A percentile compares a stretch with the other conserved stretches of the same genome.
These are phyloP conservation scores for Pachycephus smyrnensis DNA, from an alignment of 2,888 invertebrate genomes.

Conservation along the genomic window DNA sequence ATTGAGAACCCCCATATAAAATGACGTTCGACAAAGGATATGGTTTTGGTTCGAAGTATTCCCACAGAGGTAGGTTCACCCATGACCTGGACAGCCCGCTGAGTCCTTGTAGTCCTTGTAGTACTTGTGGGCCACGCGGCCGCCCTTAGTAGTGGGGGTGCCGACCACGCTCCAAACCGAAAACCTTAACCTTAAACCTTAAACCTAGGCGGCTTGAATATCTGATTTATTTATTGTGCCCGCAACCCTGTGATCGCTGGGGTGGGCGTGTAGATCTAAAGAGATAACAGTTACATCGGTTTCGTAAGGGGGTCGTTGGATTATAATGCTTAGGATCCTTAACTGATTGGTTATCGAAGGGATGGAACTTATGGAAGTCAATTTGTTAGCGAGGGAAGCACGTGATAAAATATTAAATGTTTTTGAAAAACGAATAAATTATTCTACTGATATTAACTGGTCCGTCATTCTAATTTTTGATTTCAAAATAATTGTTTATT, in stretches of 20 bases:
- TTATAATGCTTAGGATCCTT: constrained; percentile 14
- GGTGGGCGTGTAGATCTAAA: constrained; percentile 37
- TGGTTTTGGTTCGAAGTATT: constrained; percentile 3
- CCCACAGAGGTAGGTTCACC: constrained; percentile 2
- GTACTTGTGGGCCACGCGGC: constrained; percentile 24
- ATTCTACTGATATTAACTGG: neutral
- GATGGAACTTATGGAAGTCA: neutral
- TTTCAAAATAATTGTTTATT: neutral
- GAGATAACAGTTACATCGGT: constrained; percentile 39
- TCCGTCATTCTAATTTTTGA: neutral
- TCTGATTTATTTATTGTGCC: constrained; percentile 44
- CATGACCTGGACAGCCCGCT: constrained; percentile 36
- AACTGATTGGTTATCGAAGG: neutral
- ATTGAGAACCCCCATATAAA: neutral
- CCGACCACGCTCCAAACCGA: constrained; percentile 13
- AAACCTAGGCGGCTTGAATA: constrained; percentile 27
- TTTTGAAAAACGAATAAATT: neutral
- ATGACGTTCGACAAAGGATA: constrained; percentile 5
- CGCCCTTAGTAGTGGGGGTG: constrained; percentile 19
- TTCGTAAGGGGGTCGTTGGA: constrained; percentile 27
- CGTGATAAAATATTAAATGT: neutral
- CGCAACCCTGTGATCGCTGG: constrained; percentile 35
- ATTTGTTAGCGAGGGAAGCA: neutral
- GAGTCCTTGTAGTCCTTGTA: constrained; percentile 38
- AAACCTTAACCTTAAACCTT: constrained; percentile 13